Evolutionary conservation across 2,113 vertebrate genomes (phyloP).

Genomic region (Eidolon helvum): DNA sequence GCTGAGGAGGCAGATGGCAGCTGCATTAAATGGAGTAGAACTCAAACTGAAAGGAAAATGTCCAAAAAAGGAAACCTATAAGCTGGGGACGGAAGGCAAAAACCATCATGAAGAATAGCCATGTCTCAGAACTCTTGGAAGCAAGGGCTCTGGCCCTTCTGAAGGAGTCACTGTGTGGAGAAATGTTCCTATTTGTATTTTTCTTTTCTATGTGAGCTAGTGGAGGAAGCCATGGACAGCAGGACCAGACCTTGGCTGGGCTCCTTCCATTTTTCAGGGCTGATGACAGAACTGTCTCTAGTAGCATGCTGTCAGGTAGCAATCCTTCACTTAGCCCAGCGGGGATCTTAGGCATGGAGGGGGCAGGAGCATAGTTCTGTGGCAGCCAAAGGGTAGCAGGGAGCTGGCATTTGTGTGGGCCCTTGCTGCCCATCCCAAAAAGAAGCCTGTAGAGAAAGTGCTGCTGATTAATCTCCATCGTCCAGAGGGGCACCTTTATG

Average conservation of each 20-base stretch:
- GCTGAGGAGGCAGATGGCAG: constrained; percentile 57
- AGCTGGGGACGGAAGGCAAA: background rate
- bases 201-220: background rate
- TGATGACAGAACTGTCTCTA: background rate
- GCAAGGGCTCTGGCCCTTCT: background rate
- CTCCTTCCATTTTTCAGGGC: background rate
- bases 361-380: background rate
- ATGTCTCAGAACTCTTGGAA: background rate
- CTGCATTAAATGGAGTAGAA: constrained; percentile 1
- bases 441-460: background rate
- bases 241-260: constrained; percentile 64
- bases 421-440: background rate
- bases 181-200: constrained; percentile 58
- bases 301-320: background rate
- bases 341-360: background rate
- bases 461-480: background rate
- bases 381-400: background rate
- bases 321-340: background rate
- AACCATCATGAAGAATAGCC: background rate
- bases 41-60: background rate
- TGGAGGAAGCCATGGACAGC: constrained; percentile 45
- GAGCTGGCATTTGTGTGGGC: background rate
- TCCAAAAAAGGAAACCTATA: constrained; percentile 12
- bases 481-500: background rate
- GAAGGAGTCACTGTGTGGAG: background rate